Base-by-base conservation (phyloP, 2,888 invertebrate genomes). In the Thera obeliscata region DNA sequence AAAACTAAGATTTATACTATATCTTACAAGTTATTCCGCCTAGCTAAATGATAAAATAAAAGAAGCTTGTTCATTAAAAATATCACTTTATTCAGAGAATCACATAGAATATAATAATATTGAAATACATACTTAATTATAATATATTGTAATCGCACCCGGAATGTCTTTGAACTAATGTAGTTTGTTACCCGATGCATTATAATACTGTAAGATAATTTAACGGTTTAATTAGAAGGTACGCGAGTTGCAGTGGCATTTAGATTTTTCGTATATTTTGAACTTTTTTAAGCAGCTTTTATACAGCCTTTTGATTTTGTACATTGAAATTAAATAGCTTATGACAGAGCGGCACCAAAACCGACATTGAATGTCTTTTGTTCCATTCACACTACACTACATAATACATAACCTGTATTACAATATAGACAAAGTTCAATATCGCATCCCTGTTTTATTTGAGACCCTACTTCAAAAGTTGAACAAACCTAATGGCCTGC, bases 51-150 rank as follows among this genome's bases (percentile, higher is more conserved):
- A 2, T 38, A 46, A 49, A 48, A 56, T 56, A 38, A 73, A 64
- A 66, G 74, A 73, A 76, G 35, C 61, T n/a, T 64, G 62, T 68
- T 76, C 73, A 67, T 79, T 84, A 86, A 86, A 90, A 90, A 91
- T 89, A 90, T 88, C 88, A 88, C 85, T 90, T 88, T 90, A 89
- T 86, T 89, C 76, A 81, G 76, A 81, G 76, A 82, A 79, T 81
- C 76, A 82, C 78, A 84, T 74, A 76, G 74, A 80, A 74, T 41
- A 74, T 69, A 79, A 74, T 52, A 74, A 67, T 78, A 64, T 54
- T 38, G 54, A 65, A 52, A 22, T 50, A 56, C 41, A 61, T 22
- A 22, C 22, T 22, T 22, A 22, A 22, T 22, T 22, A 22, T 22
- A 22, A 22, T 74, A 71, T 70, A 66, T 73, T 59, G 38, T 68